phyloP scores from a whole-genome alignment of 2,888 invertebrate genomes.

The Chesias legatella region DNA sequence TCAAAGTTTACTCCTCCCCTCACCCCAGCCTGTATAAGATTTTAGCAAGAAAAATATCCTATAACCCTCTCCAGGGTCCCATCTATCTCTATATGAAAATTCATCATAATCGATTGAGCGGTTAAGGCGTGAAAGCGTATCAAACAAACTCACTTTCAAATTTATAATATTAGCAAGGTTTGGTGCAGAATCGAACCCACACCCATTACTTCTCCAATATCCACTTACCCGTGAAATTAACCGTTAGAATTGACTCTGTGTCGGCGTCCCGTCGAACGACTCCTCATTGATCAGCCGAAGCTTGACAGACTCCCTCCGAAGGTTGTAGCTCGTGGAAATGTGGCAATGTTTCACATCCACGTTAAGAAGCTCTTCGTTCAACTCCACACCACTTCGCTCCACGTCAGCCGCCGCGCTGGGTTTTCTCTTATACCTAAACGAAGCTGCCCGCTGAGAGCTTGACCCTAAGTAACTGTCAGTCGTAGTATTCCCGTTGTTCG shows the following conservation, averaged over 20 bases:
- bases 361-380: constrained; percentile 65
- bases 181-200: too few species aligned
- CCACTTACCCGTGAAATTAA: constrained; percentile 63
- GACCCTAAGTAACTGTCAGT: constrained; percentile 83
- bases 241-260: constrained; percentile 75
- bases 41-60: too few species aligned
- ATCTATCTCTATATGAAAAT: too few species aligned
- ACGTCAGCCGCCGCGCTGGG: constrained; percentile 83
- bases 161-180: too few species aligned
- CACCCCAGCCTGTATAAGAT: too few species aligned
- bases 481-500: constrained; percentile 88
- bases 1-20: too few species aligned
- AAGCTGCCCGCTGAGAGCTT: constrained; percentile 75
- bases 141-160: too few species aligned
- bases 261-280: constrained; percentile 64
- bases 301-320: constrained; percentile 71
- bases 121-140: too few species aligned
- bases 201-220: too few species aligned
- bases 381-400: constrained; percentile 75
- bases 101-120: too few species aligned
- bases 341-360: constrained; percentile 75
- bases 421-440: constrained; percentile 76
- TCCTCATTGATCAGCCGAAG: constrained; percentile 72
- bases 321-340: constrained; percentile 72
- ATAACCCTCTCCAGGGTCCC: too few species aligned